A percentile compares a stretch with the other conserved stretches of the same genome.
phyloP scores from a whole-genome alignment of 2,888 invertebrate species.

The Leucozona laternaria region DNA sequence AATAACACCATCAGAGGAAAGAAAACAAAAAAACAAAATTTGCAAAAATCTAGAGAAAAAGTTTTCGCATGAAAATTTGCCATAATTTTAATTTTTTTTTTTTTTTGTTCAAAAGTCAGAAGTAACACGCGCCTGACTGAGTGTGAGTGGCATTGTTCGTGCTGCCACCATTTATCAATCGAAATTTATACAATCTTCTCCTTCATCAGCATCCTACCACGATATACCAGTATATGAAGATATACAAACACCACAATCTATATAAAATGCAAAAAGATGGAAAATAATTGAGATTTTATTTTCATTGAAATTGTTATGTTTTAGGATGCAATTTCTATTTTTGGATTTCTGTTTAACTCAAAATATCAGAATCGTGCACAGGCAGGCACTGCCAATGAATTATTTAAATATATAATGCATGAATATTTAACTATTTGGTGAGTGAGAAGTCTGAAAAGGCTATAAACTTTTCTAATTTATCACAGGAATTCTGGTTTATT shows the following conservation, averaged over 20 bases:
- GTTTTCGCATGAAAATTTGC: neutral
- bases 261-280: neutral
- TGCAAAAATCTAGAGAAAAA: neutral
- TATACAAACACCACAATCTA: neutral
- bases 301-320: conserved; percentile 17
- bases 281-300: conserved; percentile 11
- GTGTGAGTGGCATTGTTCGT: conserved; percentile 51
- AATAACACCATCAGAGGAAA: conserved; percentile 21
- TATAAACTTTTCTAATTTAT: neutral
- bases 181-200: neutral
- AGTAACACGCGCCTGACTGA: conserved; percentile 44
- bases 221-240: neutral
- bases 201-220: neutral
- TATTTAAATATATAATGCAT: neutral
- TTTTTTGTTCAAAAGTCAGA: conserved; percentile 3
- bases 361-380: neutral
- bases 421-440: neutral
- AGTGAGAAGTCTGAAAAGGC: neutral
- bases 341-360: neutral
- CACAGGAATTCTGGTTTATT: neutral
- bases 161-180: conserved; percentile 48
- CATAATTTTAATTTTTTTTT: conserved; percentile 7
- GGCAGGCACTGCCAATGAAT: conserved; percentile 21
- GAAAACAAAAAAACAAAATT: neutral
- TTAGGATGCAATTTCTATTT: conserved; percentile 64